These are phyloP conservation scores for Xestia rhomboidea DNA, from an alignment of 2,888 invertebrate species.

Conservation along the genomic window DNA sequence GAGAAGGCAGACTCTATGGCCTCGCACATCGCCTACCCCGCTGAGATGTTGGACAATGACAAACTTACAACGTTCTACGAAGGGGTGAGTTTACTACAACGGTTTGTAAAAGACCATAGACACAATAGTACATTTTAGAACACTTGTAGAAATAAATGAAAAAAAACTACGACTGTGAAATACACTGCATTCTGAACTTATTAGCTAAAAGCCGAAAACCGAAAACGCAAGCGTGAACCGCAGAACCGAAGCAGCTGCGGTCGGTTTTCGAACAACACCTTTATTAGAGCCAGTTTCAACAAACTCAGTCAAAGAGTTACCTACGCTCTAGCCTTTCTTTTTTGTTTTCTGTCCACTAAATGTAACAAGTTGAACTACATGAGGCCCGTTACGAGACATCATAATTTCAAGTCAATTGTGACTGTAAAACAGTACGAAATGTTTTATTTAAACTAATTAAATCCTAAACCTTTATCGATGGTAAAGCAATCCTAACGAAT, in stretches of 20 bases:
- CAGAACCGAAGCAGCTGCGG: not conserved
- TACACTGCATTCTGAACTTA: not conserved
- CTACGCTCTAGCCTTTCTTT: too few relatives aligned
- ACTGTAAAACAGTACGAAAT: not conserved
- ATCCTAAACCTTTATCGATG: not conserved
- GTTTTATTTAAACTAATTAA: not conserved
- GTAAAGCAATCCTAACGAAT: not conserved
- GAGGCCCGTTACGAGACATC: not conserved
- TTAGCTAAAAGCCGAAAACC: too few relatives aligned
- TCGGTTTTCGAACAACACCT: not conserved
- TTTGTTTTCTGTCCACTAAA: not conserved
- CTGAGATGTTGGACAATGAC: conserved; percentile 95
- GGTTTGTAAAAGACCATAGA: not conserved
- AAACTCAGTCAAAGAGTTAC: not conserved
- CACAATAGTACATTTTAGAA: not conserved
- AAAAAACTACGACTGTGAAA: not conserved
- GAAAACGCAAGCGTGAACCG: not conserved
- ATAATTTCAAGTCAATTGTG: not conserved
- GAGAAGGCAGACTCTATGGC: conserved; percentile 96
- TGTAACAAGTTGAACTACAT: not conserved
- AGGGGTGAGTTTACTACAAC: conserved; percentile 87
- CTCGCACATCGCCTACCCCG: conserved; percentile 97
- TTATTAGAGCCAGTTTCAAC: not conserved
- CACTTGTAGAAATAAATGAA: too few relatives aligned
- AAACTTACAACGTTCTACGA: conserved; percentile 95